Evolutionary conservation across 2,113 vertebrate genomes (phyloP), one percentile per base, ranked within the genome.

Genomic region (Carlito syrichta): DNA sequence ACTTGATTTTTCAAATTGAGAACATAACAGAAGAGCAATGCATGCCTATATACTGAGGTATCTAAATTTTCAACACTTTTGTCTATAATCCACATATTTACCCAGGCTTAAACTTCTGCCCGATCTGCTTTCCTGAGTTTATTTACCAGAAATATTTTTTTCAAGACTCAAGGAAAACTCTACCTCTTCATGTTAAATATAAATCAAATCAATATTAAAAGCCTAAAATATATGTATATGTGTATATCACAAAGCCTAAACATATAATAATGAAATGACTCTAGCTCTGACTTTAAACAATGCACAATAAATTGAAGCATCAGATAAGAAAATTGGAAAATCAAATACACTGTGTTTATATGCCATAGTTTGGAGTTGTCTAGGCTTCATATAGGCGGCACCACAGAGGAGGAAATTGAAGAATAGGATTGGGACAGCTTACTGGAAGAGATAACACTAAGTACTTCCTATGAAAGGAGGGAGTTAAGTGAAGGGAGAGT

Each of bases 1-100:
- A 32, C 5, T 96, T 93, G 27, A 73, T 73, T 79, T 71, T 79
- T 25, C 3, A 90, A 90, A 79, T 48, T 13, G 12, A 66, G 32
- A 22, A 66, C 5, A 54, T 45, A 56, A 92, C 69, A 71, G 14
- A 62, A 40, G 2, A n/a, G 19, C 54, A 71, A 85, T 85, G 3
- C 38, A 7, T 38, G 25, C 40, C 22, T 22, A 35, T 27, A 23
- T 83, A 84, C 23, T 13, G 8, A 62, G 43, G 23, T 43, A 71
- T 85, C n/a, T 84, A 12, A 77, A 45, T 83, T 32, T 35, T 25
- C 30, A 89, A 38, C 35, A 56, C 25, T 19, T 22, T 25, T 73
- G n/a, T 22, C 50, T 38, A 50, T 32, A 16, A 52, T 45, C 50
- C 10, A 40, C 56, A 20, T 82, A 66, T 58, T 48, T 87, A 30